phyloP scores from a whole-genome alignment of 2,888 invertebrate species.

The Lasius platythorax region DNA sequence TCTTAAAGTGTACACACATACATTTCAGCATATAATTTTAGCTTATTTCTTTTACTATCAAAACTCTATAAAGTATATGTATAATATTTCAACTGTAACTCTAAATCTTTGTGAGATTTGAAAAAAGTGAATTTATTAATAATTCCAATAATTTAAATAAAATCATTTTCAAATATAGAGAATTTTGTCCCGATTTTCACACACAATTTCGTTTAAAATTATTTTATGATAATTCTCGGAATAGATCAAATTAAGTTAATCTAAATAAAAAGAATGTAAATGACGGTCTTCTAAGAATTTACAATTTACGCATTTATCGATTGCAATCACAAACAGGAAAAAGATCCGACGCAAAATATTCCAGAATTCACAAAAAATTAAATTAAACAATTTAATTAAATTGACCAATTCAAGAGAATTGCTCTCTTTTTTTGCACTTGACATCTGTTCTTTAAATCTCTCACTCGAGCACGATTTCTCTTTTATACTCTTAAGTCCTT shows the following conservation, averaged over 20 bases:
- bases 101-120: not conserved
- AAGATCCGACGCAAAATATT: not conserved
- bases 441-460: slow-evolving; percentile 22
- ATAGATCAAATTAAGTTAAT: slow-evolving; percentile 2
- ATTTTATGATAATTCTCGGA: not conserved
- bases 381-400: not conserved
- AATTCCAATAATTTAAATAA: not conserved
- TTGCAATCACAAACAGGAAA: not conserved
- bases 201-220: not conserved
- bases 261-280: not conserved
- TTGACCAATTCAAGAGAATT: slow-evolving; percentile 69
- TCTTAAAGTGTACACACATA: not conserved
- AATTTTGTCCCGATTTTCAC: not conserved
- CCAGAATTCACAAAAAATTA: not conserved
- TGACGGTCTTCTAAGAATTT: not conserved
- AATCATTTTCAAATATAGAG: not conserved
- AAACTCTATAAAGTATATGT: not conserved
- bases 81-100: not conserved
- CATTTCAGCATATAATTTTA: not conserved
- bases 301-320: not conserved
- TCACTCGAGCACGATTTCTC: slow-evolving; percentile 52
- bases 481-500: slow-evolving; percentile 62
- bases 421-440: slow-evolving; percentile 62
- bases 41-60: not conserved
- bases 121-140: not conserved